Base-by-base conservation (phyloP, 2,113 vertebrate genomes). In the Notothenia coriiceps region DNA sequence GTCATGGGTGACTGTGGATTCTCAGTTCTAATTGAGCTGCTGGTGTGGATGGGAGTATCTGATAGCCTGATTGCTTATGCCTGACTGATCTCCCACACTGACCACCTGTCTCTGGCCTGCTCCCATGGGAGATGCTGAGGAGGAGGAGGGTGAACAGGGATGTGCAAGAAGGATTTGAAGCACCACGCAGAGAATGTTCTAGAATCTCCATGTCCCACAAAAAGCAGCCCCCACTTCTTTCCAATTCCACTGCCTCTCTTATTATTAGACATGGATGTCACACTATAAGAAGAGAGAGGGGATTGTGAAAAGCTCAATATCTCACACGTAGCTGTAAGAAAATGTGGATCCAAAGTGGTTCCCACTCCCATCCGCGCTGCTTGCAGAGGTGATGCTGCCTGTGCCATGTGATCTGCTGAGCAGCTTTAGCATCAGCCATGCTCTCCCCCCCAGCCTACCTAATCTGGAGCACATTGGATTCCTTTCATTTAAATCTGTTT, bases 51-150 rank as follows among this genome's bases (percentile, higher is more conserved):
- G 70, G 74, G 80, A 88, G 86, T 91, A 94, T 94, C 92, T 91
- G 86, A 92, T 94, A 83, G 76, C 92, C 86, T 90, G 89, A 83
- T 89, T 86, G 83, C 90, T 81, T 89, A 92, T 93, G 93, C 93
- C 82, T 93, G 83, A 86, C 84, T 91, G 89, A 86, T 82, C 80
- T 90, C 86, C 91, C 88, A 89, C 82, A 89, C 82, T 88, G 86
- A 84, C 94, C 94, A 95, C 90, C 94, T 94, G 94, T 92, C 88
- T 86, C 80, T 74, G 56, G 64, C 80, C 73, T 61, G 46, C 62
- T 83, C 86, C 73, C 68, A 72, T 17, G 60, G 80, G 82, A 91
- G 85, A 74, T 46, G 66, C 80, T 67, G 40, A 57, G 59, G 63
- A 57, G 64, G 61, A 70, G 75, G 57, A 14, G 70, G 75, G 68